Percentiles rank a stretch among this genome's conserved stretches.
These are phyloP conservation scores for Leiothrix lutea DNA, from an alignment of 2,113 vertebrate genomes.

Conservation along the genomic window DNA sequence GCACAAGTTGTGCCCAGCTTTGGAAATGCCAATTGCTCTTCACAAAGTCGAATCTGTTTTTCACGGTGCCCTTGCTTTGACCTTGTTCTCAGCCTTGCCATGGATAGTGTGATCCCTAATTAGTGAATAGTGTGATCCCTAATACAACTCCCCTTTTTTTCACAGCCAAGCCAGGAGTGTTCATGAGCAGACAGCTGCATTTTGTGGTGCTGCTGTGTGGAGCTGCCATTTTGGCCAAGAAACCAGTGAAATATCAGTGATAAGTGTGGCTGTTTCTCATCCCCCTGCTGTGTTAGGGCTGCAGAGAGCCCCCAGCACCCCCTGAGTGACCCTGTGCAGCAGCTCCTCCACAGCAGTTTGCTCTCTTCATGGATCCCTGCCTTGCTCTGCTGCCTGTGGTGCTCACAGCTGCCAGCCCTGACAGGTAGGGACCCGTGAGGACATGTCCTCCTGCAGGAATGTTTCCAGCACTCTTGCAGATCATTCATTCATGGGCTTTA, in stretches of 20 bases:
- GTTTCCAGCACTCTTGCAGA: background rate
- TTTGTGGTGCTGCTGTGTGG: background rate
- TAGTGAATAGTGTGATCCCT: too few relatives aligned
- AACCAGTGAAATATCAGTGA: background rate
- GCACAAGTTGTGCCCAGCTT: too few relatives aligned
- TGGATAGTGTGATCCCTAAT: too few relatives aligned
- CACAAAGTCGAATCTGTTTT: too few relatives aligned
- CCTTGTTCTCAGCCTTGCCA: too few relatives aligned
- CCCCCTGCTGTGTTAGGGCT: fast-evolving
- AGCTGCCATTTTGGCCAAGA: background rate
- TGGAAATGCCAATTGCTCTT: too few relatives aligned
- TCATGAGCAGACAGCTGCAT: background rate
- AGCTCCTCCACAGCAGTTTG: background rate
- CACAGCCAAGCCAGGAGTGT: background rate
- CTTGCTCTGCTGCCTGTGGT: background rate
- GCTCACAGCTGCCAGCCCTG: background rate
- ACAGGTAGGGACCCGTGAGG: background rate
- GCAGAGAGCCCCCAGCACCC: background rate
- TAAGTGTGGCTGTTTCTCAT: background rate
- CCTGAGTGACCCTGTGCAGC: background rate
- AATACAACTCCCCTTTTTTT: background rate
- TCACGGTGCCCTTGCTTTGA: too few relatives aligned
- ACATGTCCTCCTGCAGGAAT: background rate
- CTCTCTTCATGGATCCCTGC: background rate
- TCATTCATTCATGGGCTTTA: background rate